These are phyloP conservation scores for Temnothorax unifasciatus DNA, from an alignment of 2,888 invertebrate genomes.

Conservation along the genomic window DNA sequence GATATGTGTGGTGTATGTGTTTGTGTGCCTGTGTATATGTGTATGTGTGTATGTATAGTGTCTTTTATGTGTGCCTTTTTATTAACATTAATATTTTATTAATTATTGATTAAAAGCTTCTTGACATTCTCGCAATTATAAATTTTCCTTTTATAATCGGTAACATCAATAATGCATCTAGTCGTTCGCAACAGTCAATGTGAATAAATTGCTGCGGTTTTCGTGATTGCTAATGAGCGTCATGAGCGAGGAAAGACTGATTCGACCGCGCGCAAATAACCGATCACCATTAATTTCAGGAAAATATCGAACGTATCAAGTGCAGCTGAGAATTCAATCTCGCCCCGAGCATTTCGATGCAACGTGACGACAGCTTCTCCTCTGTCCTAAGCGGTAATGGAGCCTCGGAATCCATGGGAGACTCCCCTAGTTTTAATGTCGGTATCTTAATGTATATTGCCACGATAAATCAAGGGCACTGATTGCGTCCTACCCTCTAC, in stretches of 20 bases:
- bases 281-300: constrained; percentile 44
- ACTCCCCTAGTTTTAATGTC: constrained; percentile 86
- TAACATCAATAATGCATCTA: neutral
- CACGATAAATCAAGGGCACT: constrained; percentile 86
- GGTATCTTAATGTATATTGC: constrained; percentile 87
- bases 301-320: constrained; percentile 52
- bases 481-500: constrained; percentile 84
- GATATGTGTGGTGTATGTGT: neutral
- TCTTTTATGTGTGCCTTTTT: neutral
- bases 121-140: neutral
- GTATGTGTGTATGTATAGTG: neutral
- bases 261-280: neutral
- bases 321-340: constrained; percentile 72
- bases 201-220: neutral
- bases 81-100: neutral
- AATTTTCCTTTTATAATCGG: neutral
- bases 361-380: constrained; percentile 73
- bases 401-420: constrained; percentile 80
- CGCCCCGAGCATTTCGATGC: constrained; percentile 56
- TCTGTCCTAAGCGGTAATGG: constrained; percentile 78
- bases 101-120: neutral
- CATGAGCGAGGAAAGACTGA: constrained; percentile 18
- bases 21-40: neutral
- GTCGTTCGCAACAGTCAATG: neutral
- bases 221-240: constrained; percentile 21